A percentile compares a stretch with the other conserved stretches of the same genome.
These are phyloP conservation scores for Pristis pectinata DNA, from an alignment of 2,797 vertebrate species.

Conservation along the genomic window DNA sequence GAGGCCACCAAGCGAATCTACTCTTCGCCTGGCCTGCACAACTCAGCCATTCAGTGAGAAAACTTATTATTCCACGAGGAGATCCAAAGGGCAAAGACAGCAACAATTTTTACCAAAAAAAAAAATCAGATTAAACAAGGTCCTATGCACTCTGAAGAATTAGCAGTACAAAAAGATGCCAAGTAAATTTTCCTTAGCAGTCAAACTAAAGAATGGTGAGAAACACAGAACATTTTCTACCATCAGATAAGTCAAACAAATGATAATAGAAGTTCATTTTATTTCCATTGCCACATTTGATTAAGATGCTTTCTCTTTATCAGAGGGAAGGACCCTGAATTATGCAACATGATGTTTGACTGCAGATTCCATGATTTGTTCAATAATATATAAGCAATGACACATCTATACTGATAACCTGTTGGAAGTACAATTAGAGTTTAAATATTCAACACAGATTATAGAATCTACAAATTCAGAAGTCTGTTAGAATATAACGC, in stretches of 20 bases:
- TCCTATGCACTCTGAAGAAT: not conserved
- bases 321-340: conserved; percentile 54
- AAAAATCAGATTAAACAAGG: not conserved
- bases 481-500: too few relatives aligned
- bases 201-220: not conserved
- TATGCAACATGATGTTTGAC: conserved; percentile 53
- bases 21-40: not conserved
- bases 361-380: conserved; percentile 45
- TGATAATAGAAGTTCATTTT: not conserved
- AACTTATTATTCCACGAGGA: not conserved
- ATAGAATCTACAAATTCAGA: conserved; percentile 48
- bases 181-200: not conserved
- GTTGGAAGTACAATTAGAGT: conserved; percentile 61
- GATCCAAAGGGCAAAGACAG: not conserved
- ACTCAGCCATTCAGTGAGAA: not conserved
- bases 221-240: not conserved
- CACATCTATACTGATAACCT: conserved; percentile 55
- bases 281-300: conserved; percentile 15
- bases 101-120: not conserved
- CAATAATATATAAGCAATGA: conserved; percentile 66
- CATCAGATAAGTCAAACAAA: not conserved
- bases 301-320: conserved; percentile 41
- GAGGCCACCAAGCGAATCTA: not conserved
- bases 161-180: not conserved
- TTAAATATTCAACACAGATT: conserved; percentile 57